Evolutionary conservation across 64 coral and sea anemone genomes (phyloP), one percentile per base, ranked within the genome.

Genomic region (Cladopsammia gracilis): DNA sequence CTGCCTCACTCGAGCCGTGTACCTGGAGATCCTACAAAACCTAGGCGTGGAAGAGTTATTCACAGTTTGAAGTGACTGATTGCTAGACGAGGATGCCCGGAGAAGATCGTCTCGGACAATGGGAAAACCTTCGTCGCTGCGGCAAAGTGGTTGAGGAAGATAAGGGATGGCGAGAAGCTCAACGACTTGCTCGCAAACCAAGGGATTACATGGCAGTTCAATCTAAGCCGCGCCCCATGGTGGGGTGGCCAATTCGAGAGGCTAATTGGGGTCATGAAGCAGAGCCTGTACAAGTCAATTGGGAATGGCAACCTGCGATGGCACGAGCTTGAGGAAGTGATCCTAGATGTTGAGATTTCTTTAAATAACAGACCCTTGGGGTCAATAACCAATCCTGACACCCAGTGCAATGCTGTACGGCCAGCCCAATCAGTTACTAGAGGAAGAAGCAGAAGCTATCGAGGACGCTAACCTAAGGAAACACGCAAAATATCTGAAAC

Each of bases 231-330:
- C n/a, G 74, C 91, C 1, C 91, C 84, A 52, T 87, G 83, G 71
- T 93, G 71, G 83, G 54, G 56, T 0, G 78, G 77, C 11, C 92
- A 88, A 87, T 93, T 93, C 50, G 75, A 93, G 77, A 53, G 75
- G 11, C 44, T 85, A 4, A 92, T 92, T 18, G 69, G 69, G 12
- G 69, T 92, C 0, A 66, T 92, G 34, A 92, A 92, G 56, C 52
- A 34, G 4, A 76, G 69, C 3, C 73, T 92, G 57, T 92, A 92
- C 90, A 92, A 92, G 43, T 24, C 62, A 0, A 73, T 88, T 69
- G 52, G 76, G 11, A 78, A 78, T 25, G 90, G 68, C 0, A 23
- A 86, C 13, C 56, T 92, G 5, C 26, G 64, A 47, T 78, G 52
- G 25, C 25, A 43, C 9, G 79, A 92, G 4, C 19, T 69, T 1